These are phyloP conservation scores for Mesoclemmys tuberculata DNA, from an alignment of 2,113 vertebrate genomes.

Conservation along the genomic window DNA sequence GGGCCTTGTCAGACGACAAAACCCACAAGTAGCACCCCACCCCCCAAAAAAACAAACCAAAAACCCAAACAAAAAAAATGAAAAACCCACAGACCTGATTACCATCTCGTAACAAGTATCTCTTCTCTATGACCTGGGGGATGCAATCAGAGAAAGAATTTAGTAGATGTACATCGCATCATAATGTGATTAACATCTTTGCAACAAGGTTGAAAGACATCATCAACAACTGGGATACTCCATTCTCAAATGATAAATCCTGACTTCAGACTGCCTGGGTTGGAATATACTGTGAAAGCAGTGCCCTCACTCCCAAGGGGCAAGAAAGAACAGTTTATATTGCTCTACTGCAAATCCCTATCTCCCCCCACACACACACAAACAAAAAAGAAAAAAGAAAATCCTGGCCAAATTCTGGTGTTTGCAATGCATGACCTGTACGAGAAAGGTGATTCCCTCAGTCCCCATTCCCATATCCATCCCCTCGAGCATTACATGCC, in stretches of 20 bases:
- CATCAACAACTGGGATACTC: not conserved
- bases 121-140: constrained; percentile 94
- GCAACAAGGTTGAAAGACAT: not conserved
- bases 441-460: not conserved
- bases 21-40: not conserved
- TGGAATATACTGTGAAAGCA: not conserved
- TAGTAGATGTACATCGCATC: not conserved
- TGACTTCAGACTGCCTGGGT: too few species aligned
- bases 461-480: not conserved
- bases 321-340: not conserved
- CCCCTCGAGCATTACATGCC: not conserved
- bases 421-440: not conserved
- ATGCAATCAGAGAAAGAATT: constrained; percentile 42
- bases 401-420: not conserved
- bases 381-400: not conserved
- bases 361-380: too few species aligned
- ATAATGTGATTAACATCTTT: not conserved
- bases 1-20: not conserved
- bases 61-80: not conserved
- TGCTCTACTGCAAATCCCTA: not conserved
- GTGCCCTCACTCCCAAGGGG: not conserved
- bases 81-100: constrained; percentile 84
- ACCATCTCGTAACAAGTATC: constrained; percentile 92
- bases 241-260: not conserved
- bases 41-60: not conserved